Evolutionary conservation across 1,140 invertebrate species (phyloP).

Genomic region (Heliconius eleuchia): DNA sequence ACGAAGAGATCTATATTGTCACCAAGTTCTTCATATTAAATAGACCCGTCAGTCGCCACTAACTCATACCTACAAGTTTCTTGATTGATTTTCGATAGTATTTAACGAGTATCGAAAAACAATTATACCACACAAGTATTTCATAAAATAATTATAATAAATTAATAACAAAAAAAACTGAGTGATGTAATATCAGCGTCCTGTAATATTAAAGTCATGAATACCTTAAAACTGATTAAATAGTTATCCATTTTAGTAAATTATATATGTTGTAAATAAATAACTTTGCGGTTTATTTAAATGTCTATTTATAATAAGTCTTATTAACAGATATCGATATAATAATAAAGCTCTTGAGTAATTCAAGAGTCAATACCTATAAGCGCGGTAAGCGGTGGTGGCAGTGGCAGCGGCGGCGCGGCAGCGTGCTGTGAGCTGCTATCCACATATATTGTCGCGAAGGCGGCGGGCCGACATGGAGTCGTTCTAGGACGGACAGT

Average conservation of each 20-base stretch:
- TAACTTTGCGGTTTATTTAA: neutral
- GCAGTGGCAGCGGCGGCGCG: slow-evolving; percentile 67
- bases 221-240: neutral
- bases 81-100: neutral
- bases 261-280: neutral
- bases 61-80: neutral
- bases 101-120: neutral
- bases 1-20: no score
- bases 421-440: slow-evolving; percentile 54
- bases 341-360: slow-evolving; percentile 6
- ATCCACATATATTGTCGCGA: slow-evolving; percentile 67
- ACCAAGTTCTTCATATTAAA: no score
- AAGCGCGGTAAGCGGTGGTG: slow-evolving; percentile 70
- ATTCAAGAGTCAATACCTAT: slow-evolving; percentile 58
- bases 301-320: neutral
- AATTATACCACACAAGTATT: neutral
- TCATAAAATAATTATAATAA: neutral
- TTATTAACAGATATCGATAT: neutral
- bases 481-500: slow-evolving; percentile 74
- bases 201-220: neutral
- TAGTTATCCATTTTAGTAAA: neutral
- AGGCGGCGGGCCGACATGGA: slow-evolving; percentile 73
- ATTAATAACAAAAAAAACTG: neutral
- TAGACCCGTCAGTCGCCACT: no score
- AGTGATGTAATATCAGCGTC: neutral